phyloP scores from a whole-genome alignment of 2,797 vertebrate species.

The Champsocephalus esox region DNA sequence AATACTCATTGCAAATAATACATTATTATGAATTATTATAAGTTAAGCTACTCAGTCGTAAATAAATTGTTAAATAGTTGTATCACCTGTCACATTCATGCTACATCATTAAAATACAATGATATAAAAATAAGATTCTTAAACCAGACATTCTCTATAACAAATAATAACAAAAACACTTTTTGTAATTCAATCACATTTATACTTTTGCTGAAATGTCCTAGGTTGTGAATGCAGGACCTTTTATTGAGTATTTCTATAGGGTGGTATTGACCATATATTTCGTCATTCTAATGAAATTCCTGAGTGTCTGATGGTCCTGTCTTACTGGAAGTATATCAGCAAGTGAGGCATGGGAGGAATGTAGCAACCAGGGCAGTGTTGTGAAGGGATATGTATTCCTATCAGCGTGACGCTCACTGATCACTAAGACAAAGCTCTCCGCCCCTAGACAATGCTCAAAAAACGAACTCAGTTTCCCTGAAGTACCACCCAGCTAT shows the following conservation, averaged over 20 bases:
- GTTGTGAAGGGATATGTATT: background rate
- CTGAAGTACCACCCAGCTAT: background rate
- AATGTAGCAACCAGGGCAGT: background rate
- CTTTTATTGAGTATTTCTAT: background rate
- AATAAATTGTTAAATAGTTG: background rate
- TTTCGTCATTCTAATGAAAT: too few relatives aligned
- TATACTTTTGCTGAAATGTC: background rate
- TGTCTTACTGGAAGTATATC: background rate
- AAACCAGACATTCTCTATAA: background rate
- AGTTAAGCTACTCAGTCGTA: background rate
- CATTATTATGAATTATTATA: background rate
- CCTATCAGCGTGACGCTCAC: background rate
- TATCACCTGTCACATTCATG: background rate
- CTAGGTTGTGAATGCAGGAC: too few relatives aligned
- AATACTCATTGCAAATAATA: background rate
- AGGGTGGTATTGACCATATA: background rate
- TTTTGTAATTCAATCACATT: background rate
- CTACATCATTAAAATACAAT: background rate
- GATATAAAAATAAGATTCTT: background rate
- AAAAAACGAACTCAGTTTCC: conserved; percentile 2
- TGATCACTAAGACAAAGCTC: background rate
- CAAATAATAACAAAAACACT: background rate
- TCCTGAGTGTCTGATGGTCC: background rate
- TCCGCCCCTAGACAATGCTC: background rate
- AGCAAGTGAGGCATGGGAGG: background rate